Evolutionary conservation across 1,140 invertebrate genomes (phyloP), one percentile per base, ranked within the genome.

Genomic region (Maconellicoccus hirsutus): DNA sequence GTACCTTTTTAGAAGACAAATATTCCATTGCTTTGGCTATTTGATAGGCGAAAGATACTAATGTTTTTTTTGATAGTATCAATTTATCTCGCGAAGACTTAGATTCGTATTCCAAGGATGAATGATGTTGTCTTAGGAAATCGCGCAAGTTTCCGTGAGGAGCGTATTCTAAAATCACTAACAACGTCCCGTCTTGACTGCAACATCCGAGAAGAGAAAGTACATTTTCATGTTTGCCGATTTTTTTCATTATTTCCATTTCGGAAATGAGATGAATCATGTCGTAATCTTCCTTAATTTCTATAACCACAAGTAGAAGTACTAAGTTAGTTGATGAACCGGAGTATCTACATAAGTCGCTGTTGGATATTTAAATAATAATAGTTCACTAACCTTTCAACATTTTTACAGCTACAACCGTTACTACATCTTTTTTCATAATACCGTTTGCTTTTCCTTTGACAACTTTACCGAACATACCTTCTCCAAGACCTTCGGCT

Each of bases 241-340:
- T 97, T 84, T 93, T 90, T 79, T 98, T 98, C 94, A 98, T 98
- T 82, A 98, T 92, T 79, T 98, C 95, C 93, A 99, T 98, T 81
- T 99, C 97, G 0, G 92, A 92, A 0, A 98, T 93, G 38, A 99
- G 79, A 76, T 97, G 94, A 82, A 93, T 92, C 88, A 99, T 90
- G 78, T 99, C 96, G 12, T 91, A 86, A 78, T 98, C 96, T 0
- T 92, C 96, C 77, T 98, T 94, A 70, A 92, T 92, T 79, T 97
- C 94, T 93, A 78, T 0, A 82, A 82, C 73, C 73, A 72, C 33
- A 38, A n/a, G n/a, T n/a, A n/a, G n/a, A n/a, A n/a, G n/a, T n/a
- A n/a, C n/a, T n/a, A n/a, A n/a, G n/a, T n/a, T n/a, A n/a, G n/a
- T n/a, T n/a, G n/a, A n/a, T n/a, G n/a, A n/a, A n/a, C n/a, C n/a